A percentile compares a stretch with the other conserved stretches of the same genome.
These are phyloP conservation scores for Luehdorfia chinensis DNA, from an alignment of 1,140 invertebrate genomes.

Conservation along the genomic window DNA sequence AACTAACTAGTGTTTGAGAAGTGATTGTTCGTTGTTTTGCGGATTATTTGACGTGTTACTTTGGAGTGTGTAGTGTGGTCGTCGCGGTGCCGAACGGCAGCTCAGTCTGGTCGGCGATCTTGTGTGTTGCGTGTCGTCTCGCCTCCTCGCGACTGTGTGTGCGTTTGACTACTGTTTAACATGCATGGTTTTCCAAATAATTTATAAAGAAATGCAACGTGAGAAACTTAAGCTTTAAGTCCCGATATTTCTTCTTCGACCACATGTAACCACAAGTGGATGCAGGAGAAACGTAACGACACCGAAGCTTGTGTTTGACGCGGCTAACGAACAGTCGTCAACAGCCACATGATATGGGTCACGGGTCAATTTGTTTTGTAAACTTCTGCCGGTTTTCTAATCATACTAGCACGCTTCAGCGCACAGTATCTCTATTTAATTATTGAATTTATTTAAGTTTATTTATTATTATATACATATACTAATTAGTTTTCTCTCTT, in stretches of 20 bases:
- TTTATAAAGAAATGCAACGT: slow-evolving; percentile 11
- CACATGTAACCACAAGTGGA: slow-evolving; percentile 33
- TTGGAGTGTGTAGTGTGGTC: slow-evolving; percentile 56
- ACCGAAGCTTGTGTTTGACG: slow-evolving; percentile 25
- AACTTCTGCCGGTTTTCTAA: slow-evolving; percentile 23
- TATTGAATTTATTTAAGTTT: slow-evolving; percentile 33
- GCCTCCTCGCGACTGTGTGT: slow-evolving; percentile 46
- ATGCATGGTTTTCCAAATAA: slow-evolving; percentile 16
- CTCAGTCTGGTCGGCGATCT: slow-evolving; percentile 72
- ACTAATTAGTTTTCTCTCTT: slow-evolving; percentile 45
- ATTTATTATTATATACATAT: slow-evolving; percentile 27
- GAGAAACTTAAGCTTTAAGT: slow-evolving; percentile 21
- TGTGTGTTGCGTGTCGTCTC: slow-evolving; percentile 67
- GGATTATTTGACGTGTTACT: slow-evolving; percentile 48
- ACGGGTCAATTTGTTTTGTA: slow-evolving; percentile 26
- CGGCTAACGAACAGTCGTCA: slow-evolving; percentile 38
- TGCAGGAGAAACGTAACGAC: slow-evolving; percentile 28
- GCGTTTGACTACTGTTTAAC: slow-evolving; percentile 60
- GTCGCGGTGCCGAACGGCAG: slow-evolving; percentile 40
- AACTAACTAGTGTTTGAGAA: slow-evolving; percentile 8
- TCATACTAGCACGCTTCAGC: slow-evolving; percentile 44
- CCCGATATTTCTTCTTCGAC: slow-evolving; percentile 30
- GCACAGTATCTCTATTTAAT: slow-evolving; percentile 37
- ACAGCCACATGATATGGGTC: slow-evolving; percentile 28
- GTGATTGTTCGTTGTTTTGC: slow-evolving; percentile 26